Evolutionary conservation across 2,113 vertebrate genomes (phyloP).

Genomic region (Rousettus leschenaultii): DNA sequence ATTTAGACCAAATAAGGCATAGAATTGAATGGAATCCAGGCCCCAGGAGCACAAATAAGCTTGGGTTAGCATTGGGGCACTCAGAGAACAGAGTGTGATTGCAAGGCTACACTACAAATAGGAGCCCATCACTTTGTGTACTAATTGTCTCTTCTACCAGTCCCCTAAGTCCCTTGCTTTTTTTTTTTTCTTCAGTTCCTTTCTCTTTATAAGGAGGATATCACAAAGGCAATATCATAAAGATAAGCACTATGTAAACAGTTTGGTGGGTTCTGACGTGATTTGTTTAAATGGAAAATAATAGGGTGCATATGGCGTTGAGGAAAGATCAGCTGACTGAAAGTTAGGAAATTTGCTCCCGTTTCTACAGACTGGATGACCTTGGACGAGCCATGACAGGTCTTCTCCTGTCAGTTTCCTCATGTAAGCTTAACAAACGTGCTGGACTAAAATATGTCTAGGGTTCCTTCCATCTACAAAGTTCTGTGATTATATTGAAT

Average conservation of each 20-base stretch:
- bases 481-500: not conserved
- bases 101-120: not conserved
- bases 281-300: constrained; percentile 42
- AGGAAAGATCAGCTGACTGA: not conserved
- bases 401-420: not conserved
- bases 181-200: not conserved
- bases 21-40: constrained; percentile 45
- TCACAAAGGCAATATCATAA: constrained; percentile 8
- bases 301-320: not conserved
- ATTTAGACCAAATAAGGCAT: constrained; percentile 60
- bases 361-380: not conserved
- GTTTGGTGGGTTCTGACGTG: not conserved
- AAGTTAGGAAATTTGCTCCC: not conserved
- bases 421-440: not conserved
- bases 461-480: not conserved
- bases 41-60: constrained; percentile 42
- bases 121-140: not conserved
- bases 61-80: not conserved
- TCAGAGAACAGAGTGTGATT: constrained; percentile 26
- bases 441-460: not conserved
- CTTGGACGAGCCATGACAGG: not conserved
- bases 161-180: not conserved
- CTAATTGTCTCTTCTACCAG: constrained; percentile 7
- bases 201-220: constrained; percentile 34
- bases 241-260: not conserved